These are phyloP conservation scores for Gulo gulo DNA, from an alignment of 2,113 vertebrate genomes.

Conservation along the genomic window DNA sequence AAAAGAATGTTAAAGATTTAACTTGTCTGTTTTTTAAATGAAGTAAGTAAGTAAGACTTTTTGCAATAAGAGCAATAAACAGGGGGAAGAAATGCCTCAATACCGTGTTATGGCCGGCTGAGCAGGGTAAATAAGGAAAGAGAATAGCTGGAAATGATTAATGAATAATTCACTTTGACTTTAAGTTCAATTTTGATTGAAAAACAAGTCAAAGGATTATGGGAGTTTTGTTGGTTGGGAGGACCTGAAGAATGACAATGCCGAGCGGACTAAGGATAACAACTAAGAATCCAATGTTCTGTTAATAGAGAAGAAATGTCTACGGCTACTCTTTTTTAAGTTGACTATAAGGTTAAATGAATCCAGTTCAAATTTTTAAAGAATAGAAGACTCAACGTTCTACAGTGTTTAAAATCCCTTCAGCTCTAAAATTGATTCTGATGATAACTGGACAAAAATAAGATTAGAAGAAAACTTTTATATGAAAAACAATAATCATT, in stretches of 20 bases:
- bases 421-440: background rate
- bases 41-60: background rate
- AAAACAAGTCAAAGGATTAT: conserved; percentile 25
- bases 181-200: conserved; percentile 47
- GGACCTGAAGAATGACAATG: conserved; percentile 33
- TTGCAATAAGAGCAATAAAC: background rate
- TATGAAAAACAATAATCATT: background rate
- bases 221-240: conserved; percentile 2
- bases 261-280: conserved; percentile 38
- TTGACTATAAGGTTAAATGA: conserved; percentile 32
- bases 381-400: background rate
- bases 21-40: background rate
- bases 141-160: background rate
- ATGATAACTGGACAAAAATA: background rate
- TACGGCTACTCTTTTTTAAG: conserved; percentile 31
- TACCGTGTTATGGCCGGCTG: background rate
- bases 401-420: background rate
- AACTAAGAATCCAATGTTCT: background rate
- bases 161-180: conserved; percentile 18
- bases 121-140: background rate
- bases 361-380: background rate
- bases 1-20: background rate
- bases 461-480: background rate
- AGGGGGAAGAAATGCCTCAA: background rate
- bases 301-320: conserved; percentile 11